Evolutionary conservation across 2,797 vertebrate genomes (phyloP).

Genomic region (Pangasius djambal): DNA sequence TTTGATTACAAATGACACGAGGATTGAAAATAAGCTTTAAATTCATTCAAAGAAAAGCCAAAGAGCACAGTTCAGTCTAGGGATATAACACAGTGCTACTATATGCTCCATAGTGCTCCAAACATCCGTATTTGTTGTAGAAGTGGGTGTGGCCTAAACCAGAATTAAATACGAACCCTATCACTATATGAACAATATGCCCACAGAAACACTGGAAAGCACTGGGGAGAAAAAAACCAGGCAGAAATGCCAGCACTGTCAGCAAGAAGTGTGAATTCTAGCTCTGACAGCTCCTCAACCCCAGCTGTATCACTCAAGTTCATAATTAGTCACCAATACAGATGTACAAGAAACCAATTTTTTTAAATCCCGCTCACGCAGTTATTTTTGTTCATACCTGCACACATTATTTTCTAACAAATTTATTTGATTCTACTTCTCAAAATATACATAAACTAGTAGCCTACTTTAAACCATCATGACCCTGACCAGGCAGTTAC

Average conservation of each 20-base stretch:
- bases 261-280: not conserved
- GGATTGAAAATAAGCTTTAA: not conserved
- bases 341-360: not conserved
- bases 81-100: not conserved
- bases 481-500: not conserved
- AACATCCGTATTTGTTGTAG: not conserved
- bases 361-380: not conserved
- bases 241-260: not conserved
- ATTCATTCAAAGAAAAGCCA: not conserved
- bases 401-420: not conserved
- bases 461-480: not conserved
- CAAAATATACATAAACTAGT: not conserved
- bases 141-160: not conserved
- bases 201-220: not conserved
- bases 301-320: not conserved
- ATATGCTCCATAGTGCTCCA: not conserved
- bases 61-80: not conserved
- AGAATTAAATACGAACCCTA: not conserved
- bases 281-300: not conserved
- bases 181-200: not conserved
- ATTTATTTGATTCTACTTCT: not conserved
- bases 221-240: not conserved
- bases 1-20: not conserved
- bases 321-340: not conserved
- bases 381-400: not conserved